These are phyloP conservation scores for Rhodophaea formosa DNA, from an alignment of 2,888 invertebrate genomes.

Conservation along the genomic window DNA sequence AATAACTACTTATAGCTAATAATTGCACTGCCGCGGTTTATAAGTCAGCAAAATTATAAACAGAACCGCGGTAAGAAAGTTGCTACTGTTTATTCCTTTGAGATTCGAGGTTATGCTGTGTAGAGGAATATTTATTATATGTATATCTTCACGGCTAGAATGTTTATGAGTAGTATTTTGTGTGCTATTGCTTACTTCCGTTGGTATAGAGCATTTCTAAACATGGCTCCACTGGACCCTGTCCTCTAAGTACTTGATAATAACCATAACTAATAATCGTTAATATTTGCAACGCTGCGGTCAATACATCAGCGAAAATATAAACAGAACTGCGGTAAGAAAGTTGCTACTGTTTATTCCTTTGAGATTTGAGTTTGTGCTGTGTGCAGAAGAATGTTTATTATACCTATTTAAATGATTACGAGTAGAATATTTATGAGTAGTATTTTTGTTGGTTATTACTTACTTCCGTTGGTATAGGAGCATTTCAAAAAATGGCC, in stretches of 20 bases:
- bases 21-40: constrained; percentile 53
- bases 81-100: background rate
- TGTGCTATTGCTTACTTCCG: too few species aligned
- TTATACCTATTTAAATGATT: too few species aligned
- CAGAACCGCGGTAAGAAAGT: constrained; percentile 17
- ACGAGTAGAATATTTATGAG: too few species aligned
- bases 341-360: background rate
- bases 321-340: constrained; percentile 28
- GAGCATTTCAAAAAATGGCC: too few species aligned
- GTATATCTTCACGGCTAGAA: background rate
- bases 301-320: constrained; percentile 40
- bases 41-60: constrained; percentile 42
- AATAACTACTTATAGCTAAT: constrained; percentile 81
- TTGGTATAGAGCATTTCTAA: too few species aligned
- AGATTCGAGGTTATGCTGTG: background rate
- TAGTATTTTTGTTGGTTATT: too few species aligned
- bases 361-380: background rate
- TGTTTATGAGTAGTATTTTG: background rate
- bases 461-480: too few species aligned
- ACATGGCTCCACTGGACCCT: too few species aligned
- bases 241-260: too few species aligned
- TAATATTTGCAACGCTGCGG: constrained; percentile 65
- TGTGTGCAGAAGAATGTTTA: background rate
- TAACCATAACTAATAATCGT: constrained; percentile 81
- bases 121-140: background rate